Base-by-base conservation (phyloP, 23 tunicate genomes). In the Ciona savignyi region DNA sequence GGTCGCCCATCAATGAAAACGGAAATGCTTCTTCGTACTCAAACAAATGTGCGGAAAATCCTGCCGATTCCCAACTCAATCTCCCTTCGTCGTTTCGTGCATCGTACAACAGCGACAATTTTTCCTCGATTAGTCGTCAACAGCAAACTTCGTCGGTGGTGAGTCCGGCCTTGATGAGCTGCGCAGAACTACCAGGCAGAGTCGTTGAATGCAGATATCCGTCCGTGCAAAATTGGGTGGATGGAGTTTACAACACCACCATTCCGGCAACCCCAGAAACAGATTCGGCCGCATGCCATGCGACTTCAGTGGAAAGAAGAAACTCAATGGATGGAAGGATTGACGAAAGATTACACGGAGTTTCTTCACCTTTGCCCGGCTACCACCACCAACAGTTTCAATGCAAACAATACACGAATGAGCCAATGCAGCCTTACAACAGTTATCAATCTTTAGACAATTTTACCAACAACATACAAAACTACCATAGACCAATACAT, bases 1-100 rank as follows among this genome's bases (percentile, higher is more conserved):
- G 73, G 73, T 69, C 73, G 11, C 73, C 73, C 1, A 49, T 31
- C 0, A 69, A 31, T 34, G 73, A 69, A 3, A 34, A 69, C 33
- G 11, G 28, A 2, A 32, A 33, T 2, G 30, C 2, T 4, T 23
- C 35, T 20, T 69, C 32, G 26, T 4, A 69, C 51, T 51, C 51
- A 4, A 34, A 31, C 21, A 34, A 69, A 1, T 2, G 73, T 23
- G 51, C 33, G 25, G 73, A 69, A 3, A 30, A 29, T 3, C 51
- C 28, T 2, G 33, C 51, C 31, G 73, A 69, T 33, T 24, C 51
- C 15, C 26, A 30, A 0, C 32, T 21, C 23, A 31, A 69, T 51
- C 42, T 34, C 4, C 32, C 32, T n/a, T 2, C 73, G 48, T 24
- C 33, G 73, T 31, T 33, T 1, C 33, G 48, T n/a, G 73, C 20